Evolutionary conservation across 92 coral and sea anemone species (phyloP), one percentile per base, ranked within the genome.

Genomic region (Paramuricea clavata): DNA sequence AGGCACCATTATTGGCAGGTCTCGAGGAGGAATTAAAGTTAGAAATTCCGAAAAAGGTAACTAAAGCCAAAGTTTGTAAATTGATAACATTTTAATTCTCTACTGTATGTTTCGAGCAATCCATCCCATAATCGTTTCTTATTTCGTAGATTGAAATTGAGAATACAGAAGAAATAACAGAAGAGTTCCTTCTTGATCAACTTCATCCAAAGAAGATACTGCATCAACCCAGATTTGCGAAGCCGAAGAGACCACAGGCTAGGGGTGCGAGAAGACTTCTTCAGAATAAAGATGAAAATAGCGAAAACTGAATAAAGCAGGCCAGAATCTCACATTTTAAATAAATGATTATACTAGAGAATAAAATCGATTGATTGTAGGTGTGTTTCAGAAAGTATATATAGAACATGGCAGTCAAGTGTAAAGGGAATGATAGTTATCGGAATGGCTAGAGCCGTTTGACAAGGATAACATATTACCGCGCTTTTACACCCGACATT

Each of bases 181-280:
- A 97, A 61, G 94, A 90, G 15, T 97, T 93, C 80, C 88, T 97
- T 0, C 92, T 81, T 19, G 99, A 97, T 44, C 94, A 97, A 49
- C 85, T 97, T 25, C 99, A 97, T 79, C 99, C 99, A 31, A 91
- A 91, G 65, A 93, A 93, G 74, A 94, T 91, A 42, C 91, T 97
- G 52, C 93, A 94, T 85, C 89, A 95, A 41, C 99, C 97, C 43
- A 94, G 90, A 91, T 97, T 97, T 84, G 97, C 98, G 43, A 97
- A 97, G 82, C 99, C 99, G 8, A 93, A 94, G 44, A 90, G 91
- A 15, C 98, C 99, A 0, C 72, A 90, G 12, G 98, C 96, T 17
- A 82, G 98, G 6, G 99, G 99, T 0, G 98, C 97, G 9, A 87
- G 95, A 34, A 91, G 99, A 85, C 69, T 97, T 32, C 36, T 79